Evolutionary conservation across 2,113 vertebrate species (phyloP).

Genomic region (Cephalopterus ornatus): DNA sequence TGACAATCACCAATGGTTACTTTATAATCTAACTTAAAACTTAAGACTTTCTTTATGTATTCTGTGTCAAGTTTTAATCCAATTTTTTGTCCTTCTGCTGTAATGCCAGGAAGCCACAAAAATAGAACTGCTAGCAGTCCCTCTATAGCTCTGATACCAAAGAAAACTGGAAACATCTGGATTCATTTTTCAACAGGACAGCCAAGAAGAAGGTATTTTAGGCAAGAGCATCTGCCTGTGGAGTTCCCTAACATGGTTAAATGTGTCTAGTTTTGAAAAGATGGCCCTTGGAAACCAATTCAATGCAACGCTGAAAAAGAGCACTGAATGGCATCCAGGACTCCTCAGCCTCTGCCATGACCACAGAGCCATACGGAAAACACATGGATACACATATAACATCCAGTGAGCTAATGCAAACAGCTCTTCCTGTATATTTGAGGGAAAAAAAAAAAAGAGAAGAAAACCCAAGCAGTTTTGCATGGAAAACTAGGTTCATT

Average conservation of each 20-base stretch:
- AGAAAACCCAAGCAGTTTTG: not conserved
- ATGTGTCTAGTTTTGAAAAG: not conserved
- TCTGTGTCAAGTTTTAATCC: conserved; percentile 16
- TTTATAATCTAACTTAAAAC: conserved; percentile 14
- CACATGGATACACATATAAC: not conserved
- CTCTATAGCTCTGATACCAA: not conserved
- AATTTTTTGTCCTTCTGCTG: not conserved
- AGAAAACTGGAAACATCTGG: conserved; percentile 45
- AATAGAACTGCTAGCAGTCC: conserved; percentile 23
- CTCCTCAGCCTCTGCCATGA: not conserved
- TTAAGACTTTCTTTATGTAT: not conserved
- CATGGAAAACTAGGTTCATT: not conserved
- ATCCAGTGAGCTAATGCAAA: not conserved
- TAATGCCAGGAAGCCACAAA: conserved; percentile 11
- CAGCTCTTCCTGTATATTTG: not conserved
- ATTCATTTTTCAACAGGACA: conserved; percentile 10
- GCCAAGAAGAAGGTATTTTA: conserved; percentile 32
- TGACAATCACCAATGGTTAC: not conserved
- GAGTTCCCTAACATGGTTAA: not conserved
- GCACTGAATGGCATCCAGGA: not conserved
- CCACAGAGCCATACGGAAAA: not conserved
- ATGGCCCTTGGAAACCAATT: not conserved
- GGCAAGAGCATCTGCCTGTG: conserved; percentile 11
- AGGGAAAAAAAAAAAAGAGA: not conserved
- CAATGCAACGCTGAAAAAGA: not conserved